phyloP scores from a whole-genome alignment of 2,113 vertebrate species.

The Murina feae region DNA sequence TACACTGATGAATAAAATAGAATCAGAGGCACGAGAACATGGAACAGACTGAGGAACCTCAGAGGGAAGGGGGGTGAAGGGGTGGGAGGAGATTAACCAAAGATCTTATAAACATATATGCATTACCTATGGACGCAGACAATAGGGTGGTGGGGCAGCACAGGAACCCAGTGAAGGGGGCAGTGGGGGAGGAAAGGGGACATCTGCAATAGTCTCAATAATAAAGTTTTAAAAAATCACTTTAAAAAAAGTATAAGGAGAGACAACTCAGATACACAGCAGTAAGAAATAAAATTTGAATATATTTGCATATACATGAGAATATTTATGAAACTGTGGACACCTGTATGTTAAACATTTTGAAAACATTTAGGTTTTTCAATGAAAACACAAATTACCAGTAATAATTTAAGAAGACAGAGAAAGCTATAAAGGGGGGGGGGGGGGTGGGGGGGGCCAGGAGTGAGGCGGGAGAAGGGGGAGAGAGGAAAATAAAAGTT shows the following conservation, averaged over 20 bases:
- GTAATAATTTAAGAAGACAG: not conserved
- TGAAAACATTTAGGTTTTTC: conserved; percentile 1
- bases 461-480: not conserved
- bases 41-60: too few relatives aligned
- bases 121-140: too few relatives aligned
- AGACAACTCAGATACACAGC: not conserved
- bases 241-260: not conserved
- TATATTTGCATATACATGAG: not conserved
- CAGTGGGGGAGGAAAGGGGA: too few relatives aligned
- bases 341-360: not conserved
- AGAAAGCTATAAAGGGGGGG: not conserved
- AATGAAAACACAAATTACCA: not conserved
- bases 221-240: not conserved
- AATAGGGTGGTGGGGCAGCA: too few relatives aligned
- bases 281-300: not conserved
- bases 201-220: not conserved
- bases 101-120: too few relatives aligned
- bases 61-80: too few relatives aligned
- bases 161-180: too few relatives aligned
- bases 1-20: too few relatives aligned
- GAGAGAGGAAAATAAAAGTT: not conserved
- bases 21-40: too few relatives aligned
- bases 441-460: too few relatives aligned
- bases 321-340: not conserved
- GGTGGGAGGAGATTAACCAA: too few relatives aligned